Evolutionary conservation across 2,113 vertebrate species (phyloP), one percentile per base, ranked within the genome.

Genomic region (Ciconia stormi): DNA sequence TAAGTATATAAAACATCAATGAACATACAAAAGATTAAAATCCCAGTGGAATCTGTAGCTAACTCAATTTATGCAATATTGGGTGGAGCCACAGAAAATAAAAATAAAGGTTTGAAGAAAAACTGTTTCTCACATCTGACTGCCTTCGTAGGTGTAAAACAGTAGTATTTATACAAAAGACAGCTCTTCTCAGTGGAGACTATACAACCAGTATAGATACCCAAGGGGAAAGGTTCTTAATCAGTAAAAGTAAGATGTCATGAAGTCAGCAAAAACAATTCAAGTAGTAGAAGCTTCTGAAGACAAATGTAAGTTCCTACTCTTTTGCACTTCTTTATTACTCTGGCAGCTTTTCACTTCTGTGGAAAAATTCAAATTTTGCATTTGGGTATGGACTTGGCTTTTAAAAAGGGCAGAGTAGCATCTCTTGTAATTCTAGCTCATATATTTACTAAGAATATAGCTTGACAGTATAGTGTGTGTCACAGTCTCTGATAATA

Each of bases 111-210:
- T 96, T 91, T 93, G 49, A 96, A 94, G 87, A 95, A 91, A 89
- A 96, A 76, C 46, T 26, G 16, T 90, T 97, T 44, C 93, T 97
- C 67, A 88, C n/a, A 44, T 47, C 74, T 77, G 38, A 52, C 62
- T 96, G 86, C 76, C 52, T 94, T 86, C 74, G 72, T 91, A 88
- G 71, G 20, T 95, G 84, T 96, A 89, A 97, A 97, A 96, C 82
- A 94, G 95, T 93, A 90, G 80, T 96, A 86, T 95, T 96, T 97
- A 72, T 94, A 70, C 77, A 87, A 89, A 97, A 95, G 72, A 25
- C 77, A 87, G 38, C 71, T 95, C 36, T 72, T 95, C 29, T 95
- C 65, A 79, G 69, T 26, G 22, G n/a, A 93, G 59, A 29, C 58
- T 90, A 2, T 95, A 59, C 58, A 93, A 70, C 42, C 46, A 74